Base-by-base conservation (phyloP, 2,113 vertebrate genomes). In the Zapus hudsonius region DNA sequence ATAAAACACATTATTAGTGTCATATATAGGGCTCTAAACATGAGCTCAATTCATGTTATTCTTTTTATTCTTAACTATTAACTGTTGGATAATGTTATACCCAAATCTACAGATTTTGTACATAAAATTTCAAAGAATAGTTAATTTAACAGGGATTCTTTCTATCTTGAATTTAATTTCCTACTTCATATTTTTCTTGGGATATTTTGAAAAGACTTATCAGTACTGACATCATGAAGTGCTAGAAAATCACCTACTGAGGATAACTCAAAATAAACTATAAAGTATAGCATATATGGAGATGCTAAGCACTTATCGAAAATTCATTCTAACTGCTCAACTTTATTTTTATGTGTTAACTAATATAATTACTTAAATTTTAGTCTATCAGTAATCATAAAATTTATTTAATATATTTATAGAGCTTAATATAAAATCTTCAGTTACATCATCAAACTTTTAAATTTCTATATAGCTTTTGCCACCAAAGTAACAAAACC, bases 201-300 rank as follows among this genome's bases (percentile, higher is more conserved):
- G 89, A 31, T 25, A 92, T 85, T 93, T 64, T 88, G n/a, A 89
- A 93, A 94, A 93, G 10, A 94, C 23, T 86, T 94, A 74, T 42
- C 93, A 89, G 72, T 27, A 93, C 22, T 93, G 59, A 72, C 16
- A 9, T 91, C 36, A 84, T 78, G 84, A n/a, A 91, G 42, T 82
- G 5, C 17, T 84, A 44, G 9, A 31, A 64, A 31, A 84, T 84
- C 85, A 17, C 33, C 29, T 27, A 79, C 3, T 75, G 47, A 89
- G 42, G 87, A 82, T 2, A 89, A 92, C 42, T 38, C 16, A 38
- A 86, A 72, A 59, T 57, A 88, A 90, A 84, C 52, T 63, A 89
- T 87, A 80, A 70, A 92, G 11, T 57, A 85, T 47, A 93, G 89
- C 87, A 91, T 67, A 9, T 52, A 87, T 23, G 75, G 8, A 92